Conservation (phyloP, 2,113 vertebrate genomes). For the Zootoca vivipara region DNA sequence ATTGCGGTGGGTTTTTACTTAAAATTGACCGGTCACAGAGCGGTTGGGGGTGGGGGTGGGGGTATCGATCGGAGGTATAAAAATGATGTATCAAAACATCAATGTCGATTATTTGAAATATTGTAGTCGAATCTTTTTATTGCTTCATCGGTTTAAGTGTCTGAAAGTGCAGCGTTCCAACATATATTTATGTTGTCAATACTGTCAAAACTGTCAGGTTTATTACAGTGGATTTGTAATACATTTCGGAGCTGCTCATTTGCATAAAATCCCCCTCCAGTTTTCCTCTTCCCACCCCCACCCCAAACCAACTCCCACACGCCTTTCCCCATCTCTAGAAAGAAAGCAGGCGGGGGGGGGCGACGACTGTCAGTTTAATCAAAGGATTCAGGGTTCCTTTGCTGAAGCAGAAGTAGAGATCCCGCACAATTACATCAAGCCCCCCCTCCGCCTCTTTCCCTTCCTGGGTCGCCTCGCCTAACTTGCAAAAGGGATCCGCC, state of each 20-base stretch:
- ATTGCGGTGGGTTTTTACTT: conserved; percentile 79
- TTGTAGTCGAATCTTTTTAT: conserved; percentile 83
- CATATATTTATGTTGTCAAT: conserved; percentile 84
- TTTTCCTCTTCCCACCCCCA: conserved; percentile 33
- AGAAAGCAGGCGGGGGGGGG: too few relatives aligned
- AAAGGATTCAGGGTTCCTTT: conserved; percentile 66
- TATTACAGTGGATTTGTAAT: conserved; percentile 79
- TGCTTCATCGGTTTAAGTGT: conserved; percentile 83
- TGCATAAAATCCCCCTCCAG: conserved; percentile 79
- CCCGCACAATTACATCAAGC: conserved; percentile 47
- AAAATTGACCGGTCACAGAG: conserved; percentile 77
- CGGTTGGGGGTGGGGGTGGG: conserved; percentile 30
- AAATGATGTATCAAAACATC: conserved; percentile 84
- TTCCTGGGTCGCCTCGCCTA: not conserved
- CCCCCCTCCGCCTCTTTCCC: conserved; percentile 42
- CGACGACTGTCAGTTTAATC: conserved; percentile 74
- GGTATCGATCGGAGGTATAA: conserved; percentile 80
- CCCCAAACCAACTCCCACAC: conserved; percentile 46
- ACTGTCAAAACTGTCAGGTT: conserved; percentile 84
- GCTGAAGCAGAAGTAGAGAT: conserved; percentile 48
- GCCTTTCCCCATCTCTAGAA: conserved; percentile 63
- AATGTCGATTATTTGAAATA: conserved; percentile 86
- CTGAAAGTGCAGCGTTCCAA: conserved; percentile 82
- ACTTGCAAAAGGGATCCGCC: not conserved
- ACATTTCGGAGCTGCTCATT: conserved; percentile 79